Evolutionary conservation across 2,113 vertebrate genomes (phyloP), one percentile per base, ranked within the genome.

Genomic region (Cynopterus brachyotis): DNA sequence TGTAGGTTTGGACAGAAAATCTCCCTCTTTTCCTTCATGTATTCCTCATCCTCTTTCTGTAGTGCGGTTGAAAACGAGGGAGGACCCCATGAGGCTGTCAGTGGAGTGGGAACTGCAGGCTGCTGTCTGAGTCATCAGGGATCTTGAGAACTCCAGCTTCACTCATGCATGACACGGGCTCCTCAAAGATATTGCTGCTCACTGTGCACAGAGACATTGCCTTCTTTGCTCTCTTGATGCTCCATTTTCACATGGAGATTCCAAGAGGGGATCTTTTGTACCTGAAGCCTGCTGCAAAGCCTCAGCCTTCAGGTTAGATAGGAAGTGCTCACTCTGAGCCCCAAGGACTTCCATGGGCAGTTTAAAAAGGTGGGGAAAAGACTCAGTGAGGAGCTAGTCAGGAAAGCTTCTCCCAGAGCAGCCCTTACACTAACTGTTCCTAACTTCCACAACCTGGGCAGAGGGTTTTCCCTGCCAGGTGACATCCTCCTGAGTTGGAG

Each of bases 121-220:
- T 99, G 98, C 98, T 99, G 10, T 99, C 99, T 0, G 99, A 99
- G 12, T 98, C 99, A 2, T 99, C 99, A 0, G 99, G 99, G 9
- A 99, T 99, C 30, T 99, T 99, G 99, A 99, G 97, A 99, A 28
- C 99, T 16, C 99, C 99, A 1, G 99, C 99, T 97, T 99, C 99
- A 2, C 99, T 99, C 98, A 99, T 99, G 75, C 99, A 99, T 24
- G 99, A 99, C 99, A 99, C 99, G 0, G 99, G 99, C 6, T 99
- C 99, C 97, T 99, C 99, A 11, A 99, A 99, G 84, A 99, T 99
- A 20, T 99, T 99, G 0, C 99, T 99, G 17, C 99, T 99, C 80
- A 0, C 98, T 98, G 0, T 99, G 99, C 35, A 99, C 98, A 1
- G 99, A 97, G 0, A 98, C 99, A 45, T 99, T 99, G 93, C 98